phyloP scores from a whole-genome alignment of 2,113 vertebrate genomes.

The Sylvietta virens region DNA sequence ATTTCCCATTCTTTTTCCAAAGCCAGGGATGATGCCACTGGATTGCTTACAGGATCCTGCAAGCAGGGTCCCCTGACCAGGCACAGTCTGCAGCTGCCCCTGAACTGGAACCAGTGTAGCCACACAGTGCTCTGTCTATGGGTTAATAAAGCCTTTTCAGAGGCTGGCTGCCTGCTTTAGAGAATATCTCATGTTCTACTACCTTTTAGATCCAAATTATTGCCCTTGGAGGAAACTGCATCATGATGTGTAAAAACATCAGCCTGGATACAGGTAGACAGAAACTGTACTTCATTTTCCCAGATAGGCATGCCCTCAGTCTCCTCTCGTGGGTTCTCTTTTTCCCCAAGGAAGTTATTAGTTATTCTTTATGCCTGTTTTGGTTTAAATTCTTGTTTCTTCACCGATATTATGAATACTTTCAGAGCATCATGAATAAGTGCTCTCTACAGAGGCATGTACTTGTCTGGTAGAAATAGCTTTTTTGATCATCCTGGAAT shows the following conservation, averaged over 20 bases:
- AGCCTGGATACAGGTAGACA: not conserved
- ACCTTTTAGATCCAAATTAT: not conserved
- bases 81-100: rapidly evolving
- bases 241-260: not conserved
- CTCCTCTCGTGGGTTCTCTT: not conserved
- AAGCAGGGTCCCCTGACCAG: not conserved
- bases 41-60: rapidly evolving
- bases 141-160: not conserved
- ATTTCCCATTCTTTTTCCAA: not conserved
- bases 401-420: not conserved
- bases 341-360: not conserved
- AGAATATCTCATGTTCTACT: not conserved
- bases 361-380: not conserved
- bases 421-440: not conserved
- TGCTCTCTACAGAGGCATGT: not conserved
- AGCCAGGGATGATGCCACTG: not conserved
- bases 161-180: not conserved
- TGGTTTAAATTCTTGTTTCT: slow-evolving; percentile 11
- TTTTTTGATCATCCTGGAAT: not conserved
- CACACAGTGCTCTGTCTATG: not conserved
- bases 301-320: not conserved
- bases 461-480: not conserved
- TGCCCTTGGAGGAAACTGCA: not conserved
- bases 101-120: not conserved
- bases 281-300: not conserved